These are phyloP conservation scores for Alentia gelatinosa DNA, from an alignment of 2,888 invertebrate genomes.

Conservation along the genomic window DNA sequence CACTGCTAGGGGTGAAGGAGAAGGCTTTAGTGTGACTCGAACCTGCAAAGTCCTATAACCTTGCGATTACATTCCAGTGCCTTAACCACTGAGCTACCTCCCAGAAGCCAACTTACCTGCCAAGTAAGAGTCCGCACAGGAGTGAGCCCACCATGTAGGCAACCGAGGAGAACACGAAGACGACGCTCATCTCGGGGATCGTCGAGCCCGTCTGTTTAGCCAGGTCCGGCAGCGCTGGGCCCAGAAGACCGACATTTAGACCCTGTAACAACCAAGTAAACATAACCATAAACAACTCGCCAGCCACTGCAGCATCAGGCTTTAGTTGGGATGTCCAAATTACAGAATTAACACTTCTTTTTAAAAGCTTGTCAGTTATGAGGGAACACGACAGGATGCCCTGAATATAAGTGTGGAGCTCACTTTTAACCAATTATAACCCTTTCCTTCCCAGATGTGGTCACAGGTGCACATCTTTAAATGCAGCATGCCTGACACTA, in stretches of 20 bases:
- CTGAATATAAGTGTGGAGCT: neutral
- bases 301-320: too few species aligned
- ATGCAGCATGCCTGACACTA: too few species aligned
- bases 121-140: constrained; percentile 14
- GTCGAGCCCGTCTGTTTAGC: constrained; percentile 34
- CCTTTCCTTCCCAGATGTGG: neutral
- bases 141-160: constrained; percentile 51
- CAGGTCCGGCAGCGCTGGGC: constrained; percentile 49
- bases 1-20: too few species aligned
- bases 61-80: too few species aligned
- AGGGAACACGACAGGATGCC: neutral
- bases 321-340: neutral
- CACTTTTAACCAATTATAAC: neutral
- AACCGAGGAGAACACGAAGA: neutral
- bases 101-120: constrained; percentile 17
- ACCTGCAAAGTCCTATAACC: too few species aligned
- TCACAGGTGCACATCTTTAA: too few species aligned
- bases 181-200: constrained; percentile 25
- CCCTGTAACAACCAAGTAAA: neutral
- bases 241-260: constrained; percentile 24
- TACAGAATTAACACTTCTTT: neutral
- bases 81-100: too few species aligned
- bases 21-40: too few species aligned
- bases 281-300: neutral
- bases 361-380: neutral